Percentiles rank a stretch among this genome's conserved stretches.
Conservation (phyloP, 2,888 invertebrate genomes). For the Drosophila multiciliata region DNA sequence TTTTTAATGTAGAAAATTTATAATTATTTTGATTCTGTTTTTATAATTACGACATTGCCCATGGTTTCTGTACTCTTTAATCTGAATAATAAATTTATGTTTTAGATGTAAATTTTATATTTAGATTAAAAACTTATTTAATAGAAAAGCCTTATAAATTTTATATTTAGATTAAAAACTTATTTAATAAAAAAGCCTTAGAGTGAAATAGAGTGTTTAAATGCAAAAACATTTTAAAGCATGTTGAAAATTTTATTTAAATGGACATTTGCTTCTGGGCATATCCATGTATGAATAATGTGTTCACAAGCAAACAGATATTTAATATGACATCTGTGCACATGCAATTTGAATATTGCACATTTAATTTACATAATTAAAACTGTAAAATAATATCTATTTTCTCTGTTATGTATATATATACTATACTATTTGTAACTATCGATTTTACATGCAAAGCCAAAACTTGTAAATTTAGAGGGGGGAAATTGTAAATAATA, state of each 20-base stretch:
- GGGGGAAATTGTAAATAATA: not conserved
- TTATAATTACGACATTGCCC: fast-evolving
- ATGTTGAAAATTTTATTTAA: not conserved
- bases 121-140: no score
- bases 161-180: no score
- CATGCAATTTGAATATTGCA: conserved; percentile 14
- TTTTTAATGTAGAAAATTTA: not conserved
- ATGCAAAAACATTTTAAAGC: not conserved
- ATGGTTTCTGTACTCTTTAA: not conserved
- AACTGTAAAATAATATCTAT: not conserved
- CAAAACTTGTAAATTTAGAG: not conserved
- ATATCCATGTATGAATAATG: not conserved
- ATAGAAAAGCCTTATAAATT: no score
- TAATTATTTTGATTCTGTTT: not conserved
- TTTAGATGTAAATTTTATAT: no score
- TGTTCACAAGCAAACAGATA: not conserved
- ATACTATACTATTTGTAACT: conserved; percentile 27
- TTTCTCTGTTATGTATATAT: not conserved
- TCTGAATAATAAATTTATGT: not conserved
- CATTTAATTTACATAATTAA: conserved; percentile 18
- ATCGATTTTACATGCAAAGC: not conserved
- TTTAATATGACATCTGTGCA: conserved; percentile 16
- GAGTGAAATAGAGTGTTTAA: not conserved
- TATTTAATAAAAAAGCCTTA: no score
- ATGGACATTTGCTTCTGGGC: not conserved